phyloP scores from a whole-genome alignment of 2,888 invertebrate species.

The Eristalinus aeneus region DNA sequence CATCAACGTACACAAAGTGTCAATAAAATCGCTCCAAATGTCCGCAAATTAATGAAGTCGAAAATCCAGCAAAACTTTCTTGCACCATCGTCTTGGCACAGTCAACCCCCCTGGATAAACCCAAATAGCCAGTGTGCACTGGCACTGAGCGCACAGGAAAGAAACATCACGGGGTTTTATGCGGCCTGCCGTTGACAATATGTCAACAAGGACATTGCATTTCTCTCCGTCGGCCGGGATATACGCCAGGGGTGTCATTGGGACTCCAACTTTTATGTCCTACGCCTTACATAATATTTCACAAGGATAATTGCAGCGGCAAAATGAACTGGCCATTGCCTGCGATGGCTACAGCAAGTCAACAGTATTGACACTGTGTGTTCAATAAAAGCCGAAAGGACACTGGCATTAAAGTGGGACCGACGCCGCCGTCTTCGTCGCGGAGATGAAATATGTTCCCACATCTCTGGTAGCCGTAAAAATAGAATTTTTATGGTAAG shows the following conservation, averaged over 20 bases:
- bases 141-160: slow-evolving; percentile 5
- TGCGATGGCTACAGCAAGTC: slow-evolving; percentile 23
- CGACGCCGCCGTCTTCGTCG: slow-evolving; percentile 2
- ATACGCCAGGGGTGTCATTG: slow-evolving; percentile 39
- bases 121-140: neutral
- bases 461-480: slow-evolving; percentile 48
- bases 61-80: slow-evolving; percentile 49
- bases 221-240: slow-evolving; percentile 11
- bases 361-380: slow-evolving; percentile 62
- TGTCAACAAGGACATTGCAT: slow-evolving; percentile 59
- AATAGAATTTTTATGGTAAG: slow-evolving; percentile 58
- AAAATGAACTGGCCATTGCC: slow-evolving; percentile 32
- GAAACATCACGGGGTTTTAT: slow-evolving; percentile 49
- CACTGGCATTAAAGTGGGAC: slow-evolving; percentile 43
- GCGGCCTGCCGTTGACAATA: slow-evolving; percentile 57
- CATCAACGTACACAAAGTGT: slow-evolving; percentile 55
- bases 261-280: slow-evolving; percentile 61
- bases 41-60: slow-evolving; percentile 66
- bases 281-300: slow-evolving; percentile 55
- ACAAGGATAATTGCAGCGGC: slow-evolving; percentile 56
- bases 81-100: neutral
- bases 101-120: neutral
- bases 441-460: slow-evolving; percentile 47
- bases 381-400: slow-evolving; percentile 62
- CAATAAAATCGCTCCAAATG: slow-evolving; percentile 62